Percentiles rank a stretch among this genome's conserved stretches.
phyloP scores from a whole-genome alignment of 2,888 invertebrate genomes.

The Hydroisotoma schaefferi region DNA sequence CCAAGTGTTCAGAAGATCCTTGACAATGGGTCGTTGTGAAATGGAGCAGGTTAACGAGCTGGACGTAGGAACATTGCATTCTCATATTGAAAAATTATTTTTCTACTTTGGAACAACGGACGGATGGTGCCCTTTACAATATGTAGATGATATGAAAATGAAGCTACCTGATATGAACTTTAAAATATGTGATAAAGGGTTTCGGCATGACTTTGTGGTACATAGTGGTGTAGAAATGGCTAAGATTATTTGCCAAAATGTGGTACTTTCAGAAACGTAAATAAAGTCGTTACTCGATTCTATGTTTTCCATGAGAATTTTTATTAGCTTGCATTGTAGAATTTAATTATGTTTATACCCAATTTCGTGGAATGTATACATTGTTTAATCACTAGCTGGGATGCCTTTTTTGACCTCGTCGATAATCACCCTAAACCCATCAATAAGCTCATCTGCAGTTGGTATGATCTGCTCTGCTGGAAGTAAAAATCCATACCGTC shows the following conservation, averaged over 20 bases:
- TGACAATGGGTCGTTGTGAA: slow-evolving; percentile 38
- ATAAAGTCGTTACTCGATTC: too few relatives aligned
- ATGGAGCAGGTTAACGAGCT: slow-evolving; percentile 59
- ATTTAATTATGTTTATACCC: too few relatives aligned
- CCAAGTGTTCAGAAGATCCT: slow-evolving; percentile 20
- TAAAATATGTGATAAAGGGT: slow-evolving; percentile 60
- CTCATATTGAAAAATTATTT: slow-evolving; percentile 63
- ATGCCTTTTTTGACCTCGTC: slow-evolving; percentile 29
- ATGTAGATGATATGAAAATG: slow-evolving; percentile 64
- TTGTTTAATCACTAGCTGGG: slow-evolving; percentile 22
- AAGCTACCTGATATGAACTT: slow-evolving; percentile 63
- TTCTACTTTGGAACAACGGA: slow-evolving; percentile 77
- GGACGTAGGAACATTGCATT: slow-evolving; percentile 61
- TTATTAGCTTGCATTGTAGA: too few relatives aligned
- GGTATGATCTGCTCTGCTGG: slow-evolving; percentile 65
- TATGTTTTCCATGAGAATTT: too few relatives aligned
- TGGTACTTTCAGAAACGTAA: too few relatives aligned
- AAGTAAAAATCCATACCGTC: slow-evolving; percentile 72
- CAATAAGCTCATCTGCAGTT: slow-evolving; percentile 62
- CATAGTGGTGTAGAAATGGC: slow-evolving; percentile 52
- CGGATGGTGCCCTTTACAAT: slow-evolving; percentile 75
- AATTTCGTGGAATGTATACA: too few relatives aligned
- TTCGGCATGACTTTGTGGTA: slow-evolving; percentile 78
- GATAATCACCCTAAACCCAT: slow-evolving; percentile 36
- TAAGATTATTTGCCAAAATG: slow-evolving; percentile 24